Evolutionary conservation across 2,888 invertebrate genomes (phyloP).

Genomic region (Chymomyza procnemis): DNA sequence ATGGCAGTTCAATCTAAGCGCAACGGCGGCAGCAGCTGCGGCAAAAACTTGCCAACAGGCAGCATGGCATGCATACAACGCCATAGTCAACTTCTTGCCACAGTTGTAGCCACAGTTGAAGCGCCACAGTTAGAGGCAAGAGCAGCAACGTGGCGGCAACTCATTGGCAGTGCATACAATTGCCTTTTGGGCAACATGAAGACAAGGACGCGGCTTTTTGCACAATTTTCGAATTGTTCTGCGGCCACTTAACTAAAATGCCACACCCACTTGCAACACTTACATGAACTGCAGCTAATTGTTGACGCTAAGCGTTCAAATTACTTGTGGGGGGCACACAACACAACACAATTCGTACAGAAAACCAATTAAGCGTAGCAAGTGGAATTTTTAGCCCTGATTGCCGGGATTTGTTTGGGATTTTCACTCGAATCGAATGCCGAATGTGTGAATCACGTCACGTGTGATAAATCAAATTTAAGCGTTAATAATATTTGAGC

Average conservation of each 20-base stretch:
- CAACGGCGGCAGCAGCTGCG: conserved; percentile 16
- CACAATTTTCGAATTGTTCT: neutral
- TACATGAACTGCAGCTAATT: conserved; percentile 60
- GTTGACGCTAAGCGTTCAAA: conserved; percentile 39
- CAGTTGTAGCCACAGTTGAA: neutral
- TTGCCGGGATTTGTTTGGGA: neutral
- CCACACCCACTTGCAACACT: neutral
- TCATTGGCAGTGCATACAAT: conserved; percentile 7
- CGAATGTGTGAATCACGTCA: conserved; percentile 20
- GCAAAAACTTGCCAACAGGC: neutral
- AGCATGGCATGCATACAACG: neutral
- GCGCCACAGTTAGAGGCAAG: neutral
- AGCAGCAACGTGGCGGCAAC: neutral
- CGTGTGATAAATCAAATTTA: conserved; percentile 73
- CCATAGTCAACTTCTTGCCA: conserved; percentile 1
- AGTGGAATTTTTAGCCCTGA: conserved; percentile 23
- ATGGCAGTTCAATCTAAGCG: conserved; percentile 58
- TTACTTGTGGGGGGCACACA: conserved; percentile 10
- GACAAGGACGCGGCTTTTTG: neutral
- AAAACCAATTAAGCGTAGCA: conserved; percentile 68
- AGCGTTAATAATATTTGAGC: conserved; percentile 69
- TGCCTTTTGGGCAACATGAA: conserved; percentile 23
- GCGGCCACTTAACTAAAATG: conserved; percentile 37
- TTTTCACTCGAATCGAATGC: neutral
- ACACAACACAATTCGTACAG: conserved; percentile 41